phyloP scores from a whole-genome alignment of 2,113 vertebrate species.

The Melanocharis versteri region DNA sequence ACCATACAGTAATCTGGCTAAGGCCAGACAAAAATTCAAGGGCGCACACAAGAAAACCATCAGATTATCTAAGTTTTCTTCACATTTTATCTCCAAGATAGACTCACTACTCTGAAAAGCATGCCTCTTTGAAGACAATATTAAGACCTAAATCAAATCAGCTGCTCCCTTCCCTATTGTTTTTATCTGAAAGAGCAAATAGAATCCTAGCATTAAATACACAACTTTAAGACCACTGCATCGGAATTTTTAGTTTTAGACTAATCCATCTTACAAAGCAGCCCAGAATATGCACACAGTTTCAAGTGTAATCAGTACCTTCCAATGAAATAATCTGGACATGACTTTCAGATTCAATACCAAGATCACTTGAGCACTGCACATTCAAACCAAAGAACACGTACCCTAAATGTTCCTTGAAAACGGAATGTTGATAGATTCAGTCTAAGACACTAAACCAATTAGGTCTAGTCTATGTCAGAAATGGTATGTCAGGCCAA shows the following conservation, averaged over 20 bases:
- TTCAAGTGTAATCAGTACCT: conserved; percentile 55
- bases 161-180: conserved; percentile 17
- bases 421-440: conserved; percentile 60
- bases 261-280: conserved; percentile 8
- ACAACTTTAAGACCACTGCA: conserved; percentile 51
- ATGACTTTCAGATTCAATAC: conserved; percentile 60
- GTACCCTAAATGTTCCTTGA: conserved; percentile 71
- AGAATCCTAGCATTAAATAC: neutral
- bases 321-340: conserved; percentile 68
- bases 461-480: conserved; percentile 31
- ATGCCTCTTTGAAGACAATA: conserved; percentile 2
- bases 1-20: neutral
- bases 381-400: conserved; percentile 61
- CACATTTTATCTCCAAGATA: neutral
- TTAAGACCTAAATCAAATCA: conserved; percentile 30
- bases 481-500: conserved; percentile 11
- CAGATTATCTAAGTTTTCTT: conserved; percentile 34
- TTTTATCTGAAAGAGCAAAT: conserved; percentile 30
- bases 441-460: conserved; percentile 19
- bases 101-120: conserved; percentile 22
- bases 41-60: conserved; percentile 20
- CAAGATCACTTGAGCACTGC: conserved; percentile 23
- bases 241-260: conserved; percentile 20
- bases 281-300: conserved; percentile 13
- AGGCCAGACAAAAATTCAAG: conserved; percentile 10